Evolutionary conservation across 1,140 invertebrate species (phyloP), one percentile per base, ranked within the genome.

Genomic region (Zaprionus ornatus): DNA sequence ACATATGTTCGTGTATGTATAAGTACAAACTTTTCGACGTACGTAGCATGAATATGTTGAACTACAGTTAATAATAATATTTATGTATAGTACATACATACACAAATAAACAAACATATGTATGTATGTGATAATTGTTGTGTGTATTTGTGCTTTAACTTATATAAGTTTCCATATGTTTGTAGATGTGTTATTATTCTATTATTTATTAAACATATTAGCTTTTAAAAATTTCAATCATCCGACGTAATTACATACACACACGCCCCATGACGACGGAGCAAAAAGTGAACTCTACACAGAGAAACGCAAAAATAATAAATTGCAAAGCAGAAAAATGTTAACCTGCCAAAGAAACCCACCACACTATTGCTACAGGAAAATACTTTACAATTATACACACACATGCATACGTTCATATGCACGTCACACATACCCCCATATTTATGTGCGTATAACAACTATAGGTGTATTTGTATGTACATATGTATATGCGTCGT

Each of bases 301-400:
- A 61, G 54, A 54, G 52, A 64, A 45, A 72, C 68, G 40, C 57
- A 50, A 57, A 21, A 74, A 69, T 63, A 64, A 59, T 64, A 66
- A 76, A 82, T 69, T 86, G 67, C 61, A 77, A 66, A 63, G 65
- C 54, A 50, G 48, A 59, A 72, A 65, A 72, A 76, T 87, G 83
- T 82, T 84, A 88, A 79, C 61, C 74, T 71, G 67, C 60, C 35
- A 42, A 45, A 4, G 52, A 84, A 88, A 88, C 37, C 78, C 84
- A 88, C 84, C 84, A 87, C 79, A 29, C 50, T 17, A 57, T 63
- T 12, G 48, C 17, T 12, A 54, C 52, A 52, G 37, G 48, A 29
- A 48, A 52, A 79, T 50, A 84, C 79, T 79, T 80, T 69, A 74
- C 63, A 80, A 79, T 17, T 45, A 9, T 45, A 45, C 40, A 17